Conservation (phyloP, 1,140 invertebrate genomes). For the Zaprionus taronus region DNA sequence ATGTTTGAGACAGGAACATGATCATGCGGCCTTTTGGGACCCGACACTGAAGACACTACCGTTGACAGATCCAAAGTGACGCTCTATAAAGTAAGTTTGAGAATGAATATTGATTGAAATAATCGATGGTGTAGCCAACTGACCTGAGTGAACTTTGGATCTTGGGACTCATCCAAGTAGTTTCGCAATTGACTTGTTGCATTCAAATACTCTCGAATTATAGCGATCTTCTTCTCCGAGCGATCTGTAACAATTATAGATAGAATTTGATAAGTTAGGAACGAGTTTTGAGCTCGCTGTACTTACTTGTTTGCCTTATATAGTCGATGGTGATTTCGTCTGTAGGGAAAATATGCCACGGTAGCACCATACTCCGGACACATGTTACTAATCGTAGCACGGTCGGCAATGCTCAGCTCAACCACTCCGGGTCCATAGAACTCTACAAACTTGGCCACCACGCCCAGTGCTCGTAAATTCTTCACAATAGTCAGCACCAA, state of each 20-base stretch:
- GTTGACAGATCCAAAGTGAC: conserved; percentile 7
- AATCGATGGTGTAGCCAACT: neutral
- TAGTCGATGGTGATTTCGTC: conserved; percentile 94
- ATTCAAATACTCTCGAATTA: neutral
- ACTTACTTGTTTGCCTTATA: conserved; percentile 92
- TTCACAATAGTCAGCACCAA: conserved; percentile 99
- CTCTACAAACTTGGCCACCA: conserved; percentile 99
- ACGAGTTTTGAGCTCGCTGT: no score
- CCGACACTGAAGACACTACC: neutral
- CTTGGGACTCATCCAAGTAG: neutral
- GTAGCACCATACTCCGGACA: conserved; percentile 99
- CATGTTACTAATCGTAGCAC: conserved; percentile 98
- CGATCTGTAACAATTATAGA: neutral
- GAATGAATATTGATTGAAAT: neutral
- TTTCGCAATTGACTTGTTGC: neutral
- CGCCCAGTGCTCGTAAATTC: conserved; percentile 96
- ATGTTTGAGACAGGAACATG: conserved; percentile 91
- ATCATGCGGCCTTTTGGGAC: conserved; percentile 13
- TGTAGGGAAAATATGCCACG: conserved; percentile 97
- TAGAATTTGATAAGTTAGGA: no score
- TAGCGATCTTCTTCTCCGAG: no score
- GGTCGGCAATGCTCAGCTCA: conserved; percentile 96
- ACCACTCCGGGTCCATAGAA: conserved; percentile 97
- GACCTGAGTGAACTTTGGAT: neutral
- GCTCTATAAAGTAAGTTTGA: conserved; percentile 7